Base-by-base conservation (phyloP, 2,888 invertebrate species). In the Ischnura elegans region DNA sequence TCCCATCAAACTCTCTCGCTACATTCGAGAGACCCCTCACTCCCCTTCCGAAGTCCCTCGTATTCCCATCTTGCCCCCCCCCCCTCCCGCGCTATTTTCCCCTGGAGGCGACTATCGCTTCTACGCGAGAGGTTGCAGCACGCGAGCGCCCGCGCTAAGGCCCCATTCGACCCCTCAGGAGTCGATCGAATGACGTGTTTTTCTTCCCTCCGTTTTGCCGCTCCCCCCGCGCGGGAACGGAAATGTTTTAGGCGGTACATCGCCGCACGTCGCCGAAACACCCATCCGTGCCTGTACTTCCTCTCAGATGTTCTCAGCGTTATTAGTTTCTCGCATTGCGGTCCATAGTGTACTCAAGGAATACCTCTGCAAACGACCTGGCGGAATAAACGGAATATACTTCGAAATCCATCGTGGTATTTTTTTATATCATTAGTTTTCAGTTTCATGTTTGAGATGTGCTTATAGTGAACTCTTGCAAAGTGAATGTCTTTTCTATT, bases 141-240 rank as follows among this genome's bases (percentile, higher is more conserved):
- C 76, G 76, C 76, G 13, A 13, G 36, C 76, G 36, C 76, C 76
- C 76, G 36, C 21, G 61, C 1, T 36, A 19, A 13, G 16, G 51
- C 51, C 8, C 51, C 16, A 8, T 19, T 51, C 51, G 51, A 51
- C 51, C 51, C n/a, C n/a, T n/a, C 29, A 36, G 16, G 76, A 36
- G 0, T 36, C 76, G 76, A 76, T 76, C 76, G 76, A 76, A 76
- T 76, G 76, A 76, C 76, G 76, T 76, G 76, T 76, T 36, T 36
- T 13, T 25, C 29, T 76, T n/a, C n/a, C 66, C 29, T n/a, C 61
- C 76, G 29, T 36, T 76, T 76, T 6, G 13, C 76, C 76, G 29
- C 36, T 8, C 51, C 4, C 13, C 51, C n/a, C n/a, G 36, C 36
- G 29, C 13, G 76, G 76, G 36, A 76, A 36, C 76, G 76, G 76